Evolutionary conservation across 92 coral and sea anemone genomes (phyloP).

Genomic region (Actinernus sp.): DNA sequence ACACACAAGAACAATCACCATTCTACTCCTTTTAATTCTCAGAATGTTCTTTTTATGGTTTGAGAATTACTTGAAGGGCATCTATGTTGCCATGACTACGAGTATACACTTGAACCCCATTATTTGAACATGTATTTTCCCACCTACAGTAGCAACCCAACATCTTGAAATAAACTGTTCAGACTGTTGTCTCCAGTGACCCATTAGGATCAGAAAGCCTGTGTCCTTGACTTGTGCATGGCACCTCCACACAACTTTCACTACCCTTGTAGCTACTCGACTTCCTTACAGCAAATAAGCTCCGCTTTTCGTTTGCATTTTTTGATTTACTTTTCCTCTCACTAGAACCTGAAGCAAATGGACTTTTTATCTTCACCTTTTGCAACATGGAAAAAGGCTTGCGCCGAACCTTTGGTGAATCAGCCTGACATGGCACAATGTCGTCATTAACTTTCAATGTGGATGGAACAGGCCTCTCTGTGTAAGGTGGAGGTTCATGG

Average conservation of each 20-base stretch:
- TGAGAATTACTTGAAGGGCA: too few species aligned
- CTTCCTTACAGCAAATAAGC: conserved; percentile 70
- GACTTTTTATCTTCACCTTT: conserved; percentile 68
- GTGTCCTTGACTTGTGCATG: neutral
- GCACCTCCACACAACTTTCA: conserved; percentile 4
- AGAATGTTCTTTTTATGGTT: too few species aligned
- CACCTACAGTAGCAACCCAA: too few species aligned
- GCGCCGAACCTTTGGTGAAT: conserved; percentile 56
- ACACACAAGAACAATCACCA: too few species aligned
- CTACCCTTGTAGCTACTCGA: conserved; percentile 17
- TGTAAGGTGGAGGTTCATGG: conserved; percentile 86
- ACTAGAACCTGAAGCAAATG: conserved; percentile 58
- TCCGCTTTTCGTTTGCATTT: conserved; percentile 57
- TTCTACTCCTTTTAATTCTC: too few species aligned
- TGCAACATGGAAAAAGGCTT: conserved; percentile 79
- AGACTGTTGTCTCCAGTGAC: conserved; percentile 1
- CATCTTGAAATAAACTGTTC: too few species aligned
- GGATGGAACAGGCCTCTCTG: conserved; percentile 52
- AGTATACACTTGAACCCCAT: too few species aligned
- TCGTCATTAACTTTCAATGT: conserved; percentile 76
- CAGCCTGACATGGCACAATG: conserved; percentile 62
- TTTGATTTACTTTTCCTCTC: conserved; percentile 38
- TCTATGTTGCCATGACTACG: too few species aligned
- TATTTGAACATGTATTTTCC: too few species aligned
- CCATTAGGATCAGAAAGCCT: neutral